phyloP scores from a whole-genome alignment of 37 sponge, comb jelly and placozoan genomes.

The Diacarnus erythraeanus region DNA sequence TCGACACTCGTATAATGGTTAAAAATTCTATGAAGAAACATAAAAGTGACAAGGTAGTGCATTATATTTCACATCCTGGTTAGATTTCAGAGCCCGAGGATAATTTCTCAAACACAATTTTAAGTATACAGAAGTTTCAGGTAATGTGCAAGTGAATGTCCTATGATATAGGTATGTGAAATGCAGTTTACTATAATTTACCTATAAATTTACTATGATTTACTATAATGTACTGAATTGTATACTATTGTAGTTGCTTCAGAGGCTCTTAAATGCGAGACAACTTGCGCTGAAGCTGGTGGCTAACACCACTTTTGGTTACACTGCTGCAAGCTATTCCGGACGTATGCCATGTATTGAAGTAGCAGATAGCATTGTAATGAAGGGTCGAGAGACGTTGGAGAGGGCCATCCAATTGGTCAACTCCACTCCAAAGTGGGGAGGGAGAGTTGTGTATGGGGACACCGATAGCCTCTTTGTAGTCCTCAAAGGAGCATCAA shows the following conservation, averaged over 20 bases:
- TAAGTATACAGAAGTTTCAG: no score
- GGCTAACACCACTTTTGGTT: slow-evolving; percentile 97
- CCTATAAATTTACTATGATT: not conserved
- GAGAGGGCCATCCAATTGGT: slow-evolving; percentile 92
- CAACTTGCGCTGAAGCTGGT: slow-evolving; percentile 94
- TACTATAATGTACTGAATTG: not conserved
- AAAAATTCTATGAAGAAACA: slow-evolving; percentile 88
- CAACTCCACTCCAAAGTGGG: slow-evolving; percentile 77
- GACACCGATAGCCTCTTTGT: slow-evolving; percentile 97
- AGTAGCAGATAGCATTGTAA: slow-evolving; percentile 90
- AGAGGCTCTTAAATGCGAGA: slow-evolving; percentile 79
- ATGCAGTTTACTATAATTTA: no score
- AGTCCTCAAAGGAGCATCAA: slow-evolving; percentile 72
- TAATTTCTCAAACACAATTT: no score
- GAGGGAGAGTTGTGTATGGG: slow-evolving; percentile 91
- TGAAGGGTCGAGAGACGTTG: slow-evolving; percentile 91
- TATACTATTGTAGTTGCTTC: slow-evolving; percentile 35
- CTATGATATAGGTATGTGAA: no score
- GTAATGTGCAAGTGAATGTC: no score
- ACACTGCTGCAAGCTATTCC: slow-evolving; percentile 95
- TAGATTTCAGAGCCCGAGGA: no score
- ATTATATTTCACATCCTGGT: not conserved
- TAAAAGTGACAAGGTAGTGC: slow-evolving; percentile 69
- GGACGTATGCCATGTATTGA: slow-evolving; percentile 99
- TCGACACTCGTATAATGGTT: slow-evolving; percentile 93